Evolutionary conservation across 2,888 invertebrate species (phyloP), one percentile per base, ranked within the genome.

Genomic region (Tetranychus truncatus): DNA sequence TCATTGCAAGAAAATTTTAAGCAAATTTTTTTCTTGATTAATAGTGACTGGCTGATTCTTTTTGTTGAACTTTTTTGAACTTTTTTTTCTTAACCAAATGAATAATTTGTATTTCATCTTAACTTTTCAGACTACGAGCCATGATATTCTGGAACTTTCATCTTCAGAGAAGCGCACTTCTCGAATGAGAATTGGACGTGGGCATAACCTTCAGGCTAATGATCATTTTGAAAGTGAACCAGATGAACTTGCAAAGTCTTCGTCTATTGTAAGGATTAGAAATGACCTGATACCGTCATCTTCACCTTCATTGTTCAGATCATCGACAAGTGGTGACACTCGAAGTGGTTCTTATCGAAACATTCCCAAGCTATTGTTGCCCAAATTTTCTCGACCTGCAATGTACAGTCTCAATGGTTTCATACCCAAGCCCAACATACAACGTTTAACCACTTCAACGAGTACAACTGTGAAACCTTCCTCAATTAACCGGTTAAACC

Each of bases 341-440:
- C 55, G 55, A 55, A 55, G 55, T 6, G 7, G 55, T 55, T 5
- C 55, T 55, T 55, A 9, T 55, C 55, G 55, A 55, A 72, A 45
- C 34, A 73, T 79, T n/a, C 78, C 78, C 21, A 79, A 79, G 72
- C 76, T 79, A 44, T 76, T 79, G 21, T 75, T 79, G 45, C 78
- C 78, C 9, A 78, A 78, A 75, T 77, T 76, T 11, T 76, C 77
- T 1, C 76, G 79, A 9, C 79, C 79, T 5, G 78, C 79, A 74
- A 79, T 79, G 76, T 79, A 79, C 77, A 78, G 77, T 73, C 69
- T 79, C 72, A 77, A 79, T 66, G 79, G 79, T 1, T 79, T 77
- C 66, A 79, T 79, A 44, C 79, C 79, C 11, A 78, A 77, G 69
- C 79, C 79, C 1, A 78, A 78, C 9, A 72, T 79, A 18, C 74